Base-by-base conservation (phyloP, 2,113 vertebrate species). In the Peromyscus californicus region DNA sequence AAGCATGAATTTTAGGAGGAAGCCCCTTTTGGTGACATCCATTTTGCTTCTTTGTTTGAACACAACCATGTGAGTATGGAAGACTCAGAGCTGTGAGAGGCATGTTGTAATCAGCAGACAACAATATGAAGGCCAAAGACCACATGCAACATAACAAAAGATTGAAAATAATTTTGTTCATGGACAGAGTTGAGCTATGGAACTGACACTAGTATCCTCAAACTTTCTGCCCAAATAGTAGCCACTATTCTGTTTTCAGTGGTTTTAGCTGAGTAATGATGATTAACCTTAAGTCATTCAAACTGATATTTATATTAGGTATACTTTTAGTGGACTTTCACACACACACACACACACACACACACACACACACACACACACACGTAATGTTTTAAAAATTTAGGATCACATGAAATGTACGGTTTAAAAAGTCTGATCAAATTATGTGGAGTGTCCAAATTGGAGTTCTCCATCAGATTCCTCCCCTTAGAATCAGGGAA, bases 171-270 rank as follows among this genome's bases (percentile, higher is more conserved):
- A 31, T 4, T 84, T 86, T 75, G 39, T 26, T 90, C 42, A 76
- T 6, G 70, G 36, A 72, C 22, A 83, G 48, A 83, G 6, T 24
- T 63, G 24, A 89, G 3, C 36, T 72, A 5, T n/a, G 85, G 26
- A 95, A 78, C 15, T 51, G 82, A 61, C 45, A 42, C 6, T 76
- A 17, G 36, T 83, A 87, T 21, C 31, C 94, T 31, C 26, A 92
- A 61, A 78, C 22, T 93, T 95, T 85, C 65, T 92, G 17, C 75
- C 87, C 67, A 51, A 90, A 45, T 91, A 88, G 54, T 17, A 84
- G 26, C n/a, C 72, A 93, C 45, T 90, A 75, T 29, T 42, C 36
- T 88, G 8, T 74, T 93, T 82, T 79, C 91, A 75, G 17, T 19
- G 80, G 36, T 19, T 79, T 10, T 94, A 91, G 48, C 9, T 63